A percentile compares a stretch with the other conserved stretches of the same genome.
These are phyloP conservation scores for Adelges cooleyi DNA, from an alignment of 1,140 invertebrate species.

Conservation along the genomic window DNA sequence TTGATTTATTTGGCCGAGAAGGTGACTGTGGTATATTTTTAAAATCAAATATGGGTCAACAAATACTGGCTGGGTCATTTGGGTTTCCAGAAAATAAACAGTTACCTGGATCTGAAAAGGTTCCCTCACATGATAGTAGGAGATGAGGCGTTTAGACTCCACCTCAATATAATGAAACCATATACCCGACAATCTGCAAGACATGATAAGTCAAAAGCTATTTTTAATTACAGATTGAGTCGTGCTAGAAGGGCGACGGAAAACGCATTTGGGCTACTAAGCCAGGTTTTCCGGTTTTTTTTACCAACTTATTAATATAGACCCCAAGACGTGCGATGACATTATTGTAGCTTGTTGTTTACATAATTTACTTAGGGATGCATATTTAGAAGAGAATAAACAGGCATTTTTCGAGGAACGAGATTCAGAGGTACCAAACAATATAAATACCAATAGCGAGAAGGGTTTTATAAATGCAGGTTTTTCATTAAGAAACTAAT, in stretches of 20 bases:
- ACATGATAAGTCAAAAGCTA: slow-evolving; percentile 32
- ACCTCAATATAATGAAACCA: slow-evolving; percentile 37
- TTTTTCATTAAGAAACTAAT: too few relatives aligned
- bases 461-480: too few relatives aligned
- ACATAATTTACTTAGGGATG: slow-evolving; percentile 7
- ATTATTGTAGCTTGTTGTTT: slow-evolving; percentile 27
- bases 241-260: slow-evolving; percentile 35
- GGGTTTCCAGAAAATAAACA: slow-evolving; percentile 34
- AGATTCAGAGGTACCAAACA: too few relatives aligned
- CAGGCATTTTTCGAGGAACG: neutral
- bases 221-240: slow-evolving; percentile 36
- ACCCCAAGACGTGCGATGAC: slow-evolving; percentile 23
- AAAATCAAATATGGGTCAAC: slow-evolving; percentile 22
- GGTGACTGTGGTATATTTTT: slow-evolving; percentile 36
- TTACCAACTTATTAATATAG: slow-evolving; percentile 30
- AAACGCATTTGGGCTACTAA: slow-evolving; percentile 37
- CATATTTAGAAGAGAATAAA: neutral
- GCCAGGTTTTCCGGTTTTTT: slow-evolving; percentile 27
- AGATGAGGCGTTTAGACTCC: slow-evolving; percentile 40
- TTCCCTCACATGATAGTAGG: slow-evolving; percentile 35
- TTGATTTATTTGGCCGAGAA: slow-evolving; percentile 40
- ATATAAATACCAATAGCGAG: too few relatives aligned
- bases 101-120: slow-evolving; percentile 32
- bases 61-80: slow-evolving; percentile 34
- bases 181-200: slow-evolving; percentile 33